Evolutionary conservation across 2,113 vertebrate genomes (phyloP).

Genomic region (Nanorana parkeri): DNA sequence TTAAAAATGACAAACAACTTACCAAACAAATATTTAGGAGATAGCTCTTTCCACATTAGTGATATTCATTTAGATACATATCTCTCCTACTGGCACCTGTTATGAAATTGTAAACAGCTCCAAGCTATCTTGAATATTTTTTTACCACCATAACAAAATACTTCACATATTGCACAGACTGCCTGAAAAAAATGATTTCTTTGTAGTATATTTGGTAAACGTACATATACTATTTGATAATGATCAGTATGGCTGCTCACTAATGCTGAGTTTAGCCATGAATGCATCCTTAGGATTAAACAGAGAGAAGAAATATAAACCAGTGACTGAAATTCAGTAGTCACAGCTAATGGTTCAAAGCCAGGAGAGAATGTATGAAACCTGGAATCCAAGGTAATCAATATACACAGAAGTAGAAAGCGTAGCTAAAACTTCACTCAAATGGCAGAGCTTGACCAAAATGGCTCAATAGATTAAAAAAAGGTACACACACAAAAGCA

Average conservation of each 20-base stretch:
- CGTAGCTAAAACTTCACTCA: no score
- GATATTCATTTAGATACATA: slow-evolving; percentile 14
- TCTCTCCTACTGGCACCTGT: not conserved
- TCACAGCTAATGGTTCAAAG: no score
- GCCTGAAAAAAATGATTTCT: not conserved
- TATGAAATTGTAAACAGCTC: not conserved
- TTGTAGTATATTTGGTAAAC: not conserved
- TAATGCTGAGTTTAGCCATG: not conserved
- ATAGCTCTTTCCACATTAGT: slow-evolving; percentile 36
- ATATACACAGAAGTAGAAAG: no score
- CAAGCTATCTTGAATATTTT: not conserved
- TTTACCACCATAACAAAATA: not conserved
- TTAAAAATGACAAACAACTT: slow-evolving; percentile 33
- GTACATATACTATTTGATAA: no score
- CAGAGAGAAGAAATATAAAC: no score
- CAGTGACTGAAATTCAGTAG: no score
- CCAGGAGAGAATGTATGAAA: no score
- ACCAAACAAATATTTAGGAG: slow-evolving; percentile 41
- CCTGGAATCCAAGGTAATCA: no score
- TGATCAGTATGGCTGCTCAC: not conserved
- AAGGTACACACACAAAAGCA: no score
- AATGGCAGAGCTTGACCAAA: no score
- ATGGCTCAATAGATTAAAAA: no score
- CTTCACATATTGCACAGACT: not conserved
- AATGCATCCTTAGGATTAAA: not conserved